A percentile compares a stretch with the other conserved stretches of the same genome.
Conservation (phyloP, 2,888 invertebrate species). For the Lycia hirtaria region DNA sequence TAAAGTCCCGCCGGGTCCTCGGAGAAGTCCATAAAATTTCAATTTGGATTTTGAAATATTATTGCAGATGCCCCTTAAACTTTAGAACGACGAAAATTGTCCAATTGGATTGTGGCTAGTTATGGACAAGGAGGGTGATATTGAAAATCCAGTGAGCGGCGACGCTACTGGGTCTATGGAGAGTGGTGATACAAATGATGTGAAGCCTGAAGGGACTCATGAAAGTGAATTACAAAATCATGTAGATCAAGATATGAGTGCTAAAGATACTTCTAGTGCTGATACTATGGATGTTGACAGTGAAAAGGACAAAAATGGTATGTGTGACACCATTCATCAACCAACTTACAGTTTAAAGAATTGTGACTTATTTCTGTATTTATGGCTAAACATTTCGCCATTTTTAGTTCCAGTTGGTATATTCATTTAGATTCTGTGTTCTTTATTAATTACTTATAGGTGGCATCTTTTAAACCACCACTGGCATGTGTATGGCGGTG, state of each 20-base stretch:
- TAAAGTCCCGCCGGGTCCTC: constrained; percentile 71
- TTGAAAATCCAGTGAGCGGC: constrained; percentile 10
- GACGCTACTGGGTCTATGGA: constrained; percentile 38
- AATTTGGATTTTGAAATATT: constrained; percentile 17
- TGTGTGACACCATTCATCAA: constrained; percentile 10
- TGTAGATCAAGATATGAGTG: constrained; percentile 63
- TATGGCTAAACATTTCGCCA: too few relatives aligned
- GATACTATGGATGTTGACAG: constrained; percentile 43
- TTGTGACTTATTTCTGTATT: too few relatives aligned
- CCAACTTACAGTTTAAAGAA: neutral
- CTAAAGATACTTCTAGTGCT: constrained; percentile 50
- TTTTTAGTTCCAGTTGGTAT: too few relatives aligned
- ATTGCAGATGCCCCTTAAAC: constrained; percentile 65
- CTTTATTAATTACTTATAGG: too few relatives aligned
- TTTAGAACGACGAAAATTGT: constrained; percentile 48
- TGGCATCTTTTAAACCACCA: too few relatives aligned
- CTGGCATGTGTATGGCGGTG: too few relatives aligned
- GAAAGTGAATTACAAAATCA: constrained; percentile 65
- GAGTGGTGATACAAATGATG: constrained; percentile 34
- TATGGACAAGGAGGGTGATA: constrained; percentile 42
- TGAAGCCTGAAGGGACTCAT: constrained; percentile 33
- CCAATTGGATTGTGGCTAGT: constrained; percentile 55
- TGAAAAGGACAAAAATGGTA: constrained; percentile 51
- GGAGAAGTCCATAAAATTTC: constrained; percentile 20
- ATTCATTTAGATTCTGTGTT: too few relatives aligned